These are phyloP conservation scores for Melanaphis sacchari DNA, from an alignment of 1,140 invertebrate genomes.

Conservation along the genomic window DNA sequence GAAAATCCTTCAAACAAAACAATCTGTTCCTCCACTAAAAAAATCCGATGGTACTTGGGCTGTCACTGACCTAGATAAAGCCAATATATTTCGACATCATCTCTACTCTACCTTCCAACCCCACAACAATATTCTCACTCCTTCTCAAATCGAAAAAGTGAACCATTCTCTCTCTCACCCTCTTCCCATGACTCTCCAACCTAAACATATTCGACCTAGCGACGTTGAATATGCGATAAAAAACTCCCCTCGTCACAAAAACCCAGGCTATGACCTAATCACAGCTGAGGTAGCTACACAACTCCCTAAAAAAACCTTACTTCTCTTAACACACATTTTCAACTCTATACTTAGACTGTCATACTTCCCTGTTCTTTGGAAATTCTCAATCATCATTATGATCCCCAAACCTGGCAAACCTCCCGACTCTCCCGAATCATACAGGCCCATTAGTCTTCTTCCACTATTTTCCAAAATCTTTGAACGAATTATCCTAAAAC, in stretches of 20 bases:
- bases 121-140: conserved; percentile 14
- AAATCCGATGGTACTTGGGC: conserved; percentile 39
- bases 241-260: not conserved
- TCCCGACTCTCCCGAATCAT: not conserved
- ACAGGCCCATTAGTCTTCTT: not conserved
- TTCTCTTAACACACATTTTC: not conserved
- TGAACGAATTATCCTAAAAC: not conserved
- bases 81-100: conserved; percentile 26
- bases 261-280: not conserved
- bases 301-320: not conserved
- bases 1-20: too few species aligned
- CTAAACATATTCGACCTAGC: not conserved
- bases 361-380: not conserved
- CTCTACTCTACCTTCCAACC: conserved; percentile 15
- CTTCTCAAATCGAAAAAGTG: not conserved
- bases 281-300: not conserved
- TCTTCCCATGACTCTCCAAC: not conserved
- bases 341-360: conserved; percentile 8
- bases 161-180: not conserved
- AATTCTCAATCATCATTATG: not conserved
- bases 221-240: not conserved
- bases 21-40: not conserved
- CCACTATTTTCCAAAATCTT: not conserved
- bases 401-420: not conserved
- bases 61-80: conserved; percentile 33